A percentile compares a stretch with the other conserved stretches of the same genome.
Conservation (phyloP, 2,797 vertebrate genomes). For the Philypnodon macrostomus region DNA sequence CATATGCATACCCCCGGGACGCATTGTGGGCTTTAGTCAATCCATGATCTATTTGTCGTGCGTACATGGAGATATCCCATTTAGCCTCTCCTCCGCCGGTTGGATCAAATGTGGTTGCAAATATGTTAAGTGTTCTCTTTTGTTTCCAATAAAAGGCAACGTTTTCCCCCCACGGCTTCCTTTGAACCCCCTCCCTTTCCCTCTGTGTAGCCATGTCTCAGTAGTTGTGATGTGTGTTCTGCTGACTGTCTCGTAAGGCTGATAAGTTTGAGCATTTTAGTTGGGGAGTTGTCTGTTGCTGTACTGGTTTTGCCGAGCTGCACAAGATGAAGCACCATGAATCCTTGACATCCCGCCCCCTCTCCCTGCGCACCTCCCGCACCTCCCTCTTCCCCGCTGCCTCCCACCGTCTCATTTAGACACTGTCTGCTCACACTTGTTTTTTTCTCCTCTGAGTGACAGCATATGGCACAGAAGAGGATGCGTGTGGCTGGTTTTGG, state of each 20-base stretch:
- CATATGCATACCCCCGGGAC: conserved; percentile 85
- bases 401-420: conserved; percentile 94
- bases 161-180: conserved; percentile 85
- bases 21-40: conserved; percentile 85
- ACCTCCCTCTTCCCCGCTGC: conserved; percentile 79
- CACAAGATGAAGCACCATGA: conserved; percentile 98
- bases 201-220: conserved; percentile 63
- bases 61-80: conserved; percentile 83
- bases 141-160: conserved; percentile 87
- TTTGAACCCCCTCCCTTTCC: conserved; percentile 42
- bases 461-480: conserved; percentile 90
- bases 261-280: conserved; percentile 99
- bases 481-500: conserved; percentile 66
- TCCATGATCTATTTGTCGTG: conserved; percentile 92
- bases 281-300: conserved; percentile 94
- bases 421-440: conserved; percentile 93
- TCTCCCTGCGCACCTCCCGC: conserved; percentile 66
- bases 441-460: conserved; percentile 88
- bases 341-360: conserved; percentile 93
- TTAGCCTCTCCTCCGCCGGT: conserved; percentile 78
- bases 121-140: conserved; percentile 97
- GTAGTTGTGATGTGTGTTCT: conserved; percentile 89
- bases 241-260: conserved; percentile 96
- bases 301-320: conserved; percentile 97
- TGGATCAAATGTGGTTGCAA: conserved; percentile 96